phyloP scores from a whole-genome alignment of 2,113 vertebrate species.

The Notothenia coriiceps region DNA sequence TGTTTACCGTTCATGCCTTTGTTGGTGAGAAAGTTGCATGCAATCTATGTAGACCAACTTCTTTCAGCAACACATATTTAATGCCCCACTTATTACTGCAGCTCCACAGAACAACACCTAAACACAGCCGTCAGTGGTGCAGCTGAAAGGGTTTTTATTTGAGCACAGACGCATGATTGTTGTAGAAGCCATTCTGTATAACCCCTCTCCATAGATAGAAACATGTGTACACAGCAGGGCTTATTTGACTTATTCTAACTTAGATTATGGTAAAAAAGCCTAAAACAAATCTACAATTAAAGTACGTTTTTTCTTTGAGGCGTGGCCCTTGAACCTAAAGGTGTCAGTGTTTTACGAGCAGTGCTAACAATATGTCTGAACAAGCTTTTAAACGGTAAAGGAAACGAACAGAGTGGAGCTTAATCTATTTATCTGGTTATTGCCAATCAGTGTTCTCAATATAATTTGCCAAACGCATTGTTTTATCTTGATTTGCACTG shows the following conservation, averaged over 20 bases:
- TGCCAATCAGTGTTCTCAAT: background rate
- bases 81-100: too few species aligned
- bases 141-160: too few species aligned
- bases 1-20: background rate
- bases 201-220: background rate
- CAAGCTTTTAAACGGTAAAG: background rate
- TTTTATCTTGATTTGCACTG: slow-evolving; percentile 58
- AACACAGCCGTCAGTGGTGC: too few species aligned
- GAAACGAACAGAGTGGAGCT: background rate
- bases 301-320: too few species aligned
- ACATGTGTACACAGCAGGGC: background rate
- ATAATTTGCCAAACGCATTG: slow-evolving; percentile 48
- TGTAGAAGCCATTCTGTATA: too few species aligned
- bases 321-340: too few species aligned
- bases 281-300: too few species aligned
- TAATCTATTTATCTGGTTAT: background rate
- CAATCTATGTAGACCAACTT: background rate
- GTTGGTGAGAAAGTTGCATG: background rate
- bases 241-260: too few species aligned
- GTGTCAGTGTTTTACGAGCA: slow-evolving; percentile 3
- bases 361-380: background rate
- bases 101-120: too few species aligned
- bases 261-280: too few species aligned
- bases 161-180: too few species aligned
- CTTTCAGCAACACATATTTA: background rate